Base-by-base conservation (phyloP, 1,140 invertebrate genomes). In the Campoletis sonorensis region DNA sequence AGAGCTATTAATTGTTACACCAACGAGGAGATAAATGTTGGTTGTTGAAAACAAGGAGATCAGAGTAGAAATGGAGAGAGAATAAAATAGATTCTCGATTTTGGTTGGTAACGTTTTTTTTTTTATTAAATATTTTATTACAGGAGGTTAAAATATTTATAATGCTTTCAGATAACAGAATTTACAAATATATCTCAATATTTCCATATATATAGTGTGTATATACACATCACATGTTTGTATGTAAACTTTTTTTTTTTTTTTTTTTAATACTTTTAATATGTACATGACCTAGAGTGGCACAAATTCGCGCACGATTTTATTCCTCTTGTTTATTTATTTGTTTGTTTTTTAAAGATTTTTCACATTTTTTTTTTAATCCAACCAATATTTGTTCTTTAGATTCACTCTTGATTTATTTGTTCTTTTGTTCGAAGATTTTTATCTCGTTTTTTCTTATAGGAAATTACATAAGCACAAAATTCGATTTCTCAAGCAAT, bases 171-270 rank as follows among this genome's bases (percentile, higher is more conserved):
- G 84, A 89, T 90, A 91, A 91, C 90, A 91, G 90, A 90, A 90
- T 91, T 90, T 91, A 91, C 90, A 91, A 91, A 91, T 91, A 90
- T 91, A 91, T 91, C 85, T 90, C 88, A 89, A 90, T 90, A 89
- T 90, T 89, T 89, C 58, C 45, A 80, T 71, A 82, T 82, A 85
- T 83, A 83, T 79, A 86, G 84, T 85, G 84, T 88, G 84, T 87
- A 89, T 89, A 87, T 90, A 90, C 86, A 88, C 85, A 90, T 87
- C 84, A 88, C 86, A 88, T 87, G 79, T 87, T 86, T 84, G 84
- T 88, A 87, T 88, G 85, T 87, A 87, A 86, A 87, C 81, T 81
- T 86, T 85, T 87, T 84, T 84, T 85, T 86, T 84, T 84, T 86
- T 18, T 80, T 85, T 87, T 90, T 86, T n/a, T n/a, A n/a, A n/a